Conservation (phyloP, 2,888 invertebrate genomes). For the Tipula lateralis region DNA sequence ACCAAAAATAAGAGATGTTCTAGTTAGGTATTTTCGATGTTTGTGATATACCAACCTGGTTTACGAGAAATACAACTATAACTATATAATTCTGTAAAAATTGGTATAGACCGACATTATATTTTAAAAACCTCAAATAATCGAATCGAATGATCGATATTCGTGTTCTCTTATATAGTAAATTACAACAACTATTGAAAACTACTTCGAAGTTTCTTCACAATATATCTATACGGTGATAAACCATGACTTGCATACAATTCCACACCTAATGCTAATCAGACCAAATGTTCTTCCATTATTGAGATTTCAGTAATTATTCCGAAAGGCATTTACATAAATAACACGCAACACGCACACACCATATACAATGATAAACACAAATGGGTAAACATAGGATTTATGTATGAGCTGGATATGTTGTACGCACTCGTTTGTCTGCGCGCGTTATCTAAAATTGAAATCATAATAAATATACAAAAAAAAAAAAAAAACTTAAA, state of each 20-base stretch:
- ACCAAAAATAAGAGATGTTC: too few species aligned
- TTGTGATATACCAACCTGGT: too few species aligned
- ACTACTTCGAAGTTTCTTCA: background rate
- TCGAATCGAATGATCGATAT: too few species aligned
- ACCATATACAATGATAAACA: background rate
- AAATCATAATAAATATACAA: background rate
- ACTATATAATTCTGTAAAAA: too few species aligned
- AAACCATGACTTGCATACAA: background rate
- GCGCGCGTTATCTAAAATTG: background rate
- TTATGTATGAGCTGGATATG: background rate
- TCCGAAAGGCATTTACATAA: background rate
- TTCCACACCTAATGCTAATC: constrained; percentile 2
- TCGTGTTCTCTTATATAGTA: too few species aligned
- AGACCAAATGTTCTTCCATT: background rate
- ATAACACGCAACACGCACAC: background rate
- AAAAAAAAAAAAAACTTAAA: background rate
- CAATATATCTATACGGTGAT: background rate
- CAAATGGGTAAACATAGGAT: background rate
- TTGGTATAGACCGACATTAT: too few species aligned
- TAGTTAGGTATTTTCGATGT: too few species aligned
- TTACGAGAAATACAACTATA: too few species aligned
- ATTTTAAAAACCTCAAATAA: too few species aligned
- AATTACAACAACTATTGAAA: too few species aligned
- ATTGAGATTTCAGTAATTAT: background rate
- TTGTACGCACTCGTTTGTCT: background rate